Base-by-base conservation (phyloP, 1,140 invertebrate species). In the Diorhabda sublineata region DNA sequence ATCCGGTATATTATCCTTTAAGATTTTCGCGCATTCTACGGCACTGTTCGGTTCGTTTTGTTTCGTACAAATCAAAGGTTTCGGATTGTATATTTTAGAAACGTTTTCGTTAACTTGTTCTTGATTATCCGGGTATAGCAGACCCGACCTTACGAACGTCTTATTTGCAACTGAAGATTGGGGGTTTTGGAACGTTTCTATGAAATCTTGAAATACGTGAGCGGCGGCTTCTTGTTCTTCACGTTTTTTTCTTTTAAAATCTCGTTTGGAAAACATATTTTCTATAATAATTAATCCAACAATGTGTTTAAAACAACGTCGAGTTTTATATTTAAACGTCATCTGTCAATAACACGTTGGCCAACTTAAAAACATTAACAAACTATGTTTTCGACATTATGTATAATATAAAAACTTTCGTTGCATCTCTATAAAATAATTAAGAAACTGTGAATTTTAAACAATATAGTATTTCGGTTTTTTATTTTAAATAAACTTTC, bases 151-250 rank as follows among this genome's bases (percentile, higher is more conserved):
- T n/a, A 80, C 72, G 69, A 77, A 81, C 3, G 74, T 71, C 69
- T 80, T 80, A 42, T 70, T 65, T 43, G 69, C 62, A 44, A 62
- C 41, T 3, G 69, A 43, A 7, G 60, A 59, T 0, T 78, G 60
- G 57, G 66, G 69, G 44, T 71, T 71, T 71, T 81, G 79, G 69
- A 81, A 81, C 11, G 76, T 78, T 57, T 75, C 66, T 41, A 81
- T 75, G 58, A 80, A 81, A 63, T 81, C 77, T 74, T 81, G 75
- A 61, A 79, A 81, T n/a, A 77, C 78, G 79, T 90, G 86, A 65
- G 91, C 92, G 8, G 91, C 91, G 26, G 90, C 92, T 81, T 93
- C 92, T 78, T 95, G 92, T 79, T 96, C 91, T 82, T 95, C 95
- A 67, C 89, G 88, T 66, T 91, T 65, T 62, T 76, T 77, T 62